Conservation (phyloP, 2,797 vertebrate species). For the Spea hammondii region DNA sequence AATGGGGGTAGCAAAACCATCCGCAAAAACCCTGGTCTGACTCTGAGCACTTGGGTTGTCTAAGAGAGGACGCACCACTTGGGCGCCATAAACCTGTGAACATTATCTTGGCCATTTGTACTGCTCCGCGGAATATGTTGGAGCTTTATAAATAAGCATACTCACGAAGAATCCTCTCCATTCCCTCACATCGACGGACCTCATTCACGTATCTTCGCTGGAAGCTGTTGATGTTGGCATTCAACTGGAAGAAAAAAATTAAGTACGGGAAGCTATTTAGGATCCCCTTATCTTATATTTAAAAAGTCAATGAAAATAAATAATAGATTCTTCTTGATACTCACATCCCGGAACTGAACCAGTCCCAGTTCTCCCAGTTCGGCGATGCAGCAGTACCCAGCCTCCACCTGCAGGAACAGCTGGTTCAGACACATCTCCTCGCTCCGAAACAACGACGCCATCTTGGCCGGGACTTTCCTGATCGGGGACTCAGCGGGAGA, state of each 20-base stretch:
- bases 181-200: constrained; percentile 74
- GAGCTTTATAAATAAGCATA: neutral
- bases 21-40: too few relatives aligned
- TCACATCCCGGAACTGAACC: constrained; percentile 77
- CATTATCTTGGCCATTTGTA: too few relatives aligned
- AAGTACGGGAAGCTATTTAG: too few relatives aligned
- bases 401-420: constrained; percentile 75
- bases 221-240: constrained; percentile 71
- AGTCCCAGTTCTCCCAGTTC: constrained; percentile 75
- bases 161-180: constrained; percentile 78
- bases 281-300: too few relatives aligned
- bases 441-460: constrained; percentile 71
- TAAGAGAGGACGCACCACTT: too few relatives aligned
- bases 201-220: constrained; percentile 79
- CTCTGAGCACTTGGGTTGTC: too few relatives aligned
- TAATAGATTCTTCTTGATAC: constrained; percentile 44
- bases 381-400: constrained; percentile 74
- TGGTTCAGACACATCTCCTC: constrained; percentile 76
- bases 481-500: too few relatives aligned
- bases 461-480: constrained; percentile 36
- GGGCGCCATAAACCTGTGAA: too few relatives aligned
- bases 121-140: too few relatives aligned
- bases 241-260: constrained; percentile 61
- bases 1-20: too few relatives aligned
- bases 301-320: too few relatives aligned